Conservation (phyloP, 2,797 vertebrate genomes). For the Tympanoctomys barrerae region DNA sequence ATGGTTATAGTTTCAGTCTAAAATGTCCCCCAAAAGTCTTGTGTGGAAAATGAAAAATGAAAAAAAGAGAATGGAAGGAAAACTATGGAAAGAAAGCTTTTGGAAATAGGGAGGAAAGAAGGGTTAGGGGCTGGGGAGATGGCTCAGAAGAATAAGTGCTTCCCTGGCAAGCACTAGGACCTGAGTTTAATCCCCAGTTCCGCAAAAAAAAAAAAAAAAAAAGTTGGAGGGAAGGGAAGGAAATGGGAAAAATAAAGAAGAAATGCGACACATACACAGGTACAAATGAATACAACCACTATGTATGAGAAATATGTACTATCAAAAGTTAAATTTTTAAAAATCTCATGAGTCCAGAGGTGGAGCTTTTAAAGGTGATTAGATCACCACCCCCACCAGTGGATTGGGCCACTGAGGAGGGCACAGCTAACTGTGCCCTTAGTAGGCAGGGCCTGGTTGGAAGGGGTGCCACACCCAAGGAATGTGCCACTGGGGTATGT, state of each 20-base stretch:
- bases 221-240: neutral
- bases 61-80: neutral
- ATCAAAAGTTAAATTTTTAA: neutral
- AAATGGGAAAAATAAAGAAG: neutral
- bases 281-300: neutral
- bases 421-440: neutral
- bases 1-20: neutral
- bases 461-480: neutral
- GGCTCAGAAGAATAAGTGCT: too few relatives aligned
- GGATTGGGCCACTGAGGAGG: neutral
- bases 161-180: too few relatives aligned
- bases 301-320: neutral
- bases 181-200: too few relatives aligned
- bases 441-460: neutral
- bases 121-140: neutral
- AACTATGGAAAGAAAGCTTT: neutral
- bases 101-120: neutral
- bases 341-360: neutral
- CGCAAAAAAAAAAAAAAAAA: too few relatives aligned
- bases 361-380: neutral
- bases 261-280: neutral
- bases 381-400: neutral
- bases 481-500: neutral
- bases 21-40: neutral
- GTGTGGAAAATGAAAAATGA: neutral